A percentile compares a stretch with the other conserved stretches of the same genome.
Evolutionary conservation across 2,888 invertebrate species (phyloP).

Genomic region (Lomographa bimaculata): DNA sequence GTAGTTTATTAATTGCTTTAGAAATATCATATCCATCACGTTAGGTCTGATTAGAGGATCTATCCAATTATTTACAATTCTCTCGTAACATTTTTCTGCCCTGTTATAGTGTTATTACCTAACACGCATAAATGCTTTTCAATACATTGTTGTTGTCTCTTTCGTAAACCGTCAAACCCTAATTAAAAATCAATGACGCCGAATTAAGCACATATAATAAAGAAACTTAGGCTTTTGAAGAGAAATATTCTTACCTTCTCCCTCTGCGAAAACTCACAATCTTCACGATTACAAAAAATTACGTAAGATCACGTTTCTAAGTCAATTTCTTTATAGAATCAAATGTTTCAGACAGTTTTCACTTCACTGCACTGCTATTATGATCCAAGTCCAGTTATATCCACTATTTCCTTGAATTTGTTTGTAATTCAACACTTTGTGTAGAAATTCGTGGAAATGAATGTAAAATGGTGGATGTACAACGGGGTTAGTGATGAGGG

Average conservation of each 20-base stretch:
- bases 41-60: no score
- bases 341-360: slow-evolving; percentile 30
- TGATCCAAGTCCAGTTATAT: neutral
- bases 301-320: slow-evolving; percentile 43
- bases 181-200: slow-evolving; percentile 26
- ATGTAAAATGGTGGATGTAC: slow-evolving; percentile 72
- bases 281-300: slow-evolving; percentile 42
- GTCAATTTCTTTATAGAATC: slow-evolving; percentile 26
- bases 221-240: no score
- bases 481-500: slow-evolving; percentile 49
- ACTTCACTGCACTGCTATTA: slow-evolving; percentile 36
- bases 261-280: slow-evolving; percentile 40
- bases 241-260: slow-evolving; percentile 33
- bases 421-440: slow-evolving; percentile 21
- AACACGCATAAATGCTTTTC: no score
- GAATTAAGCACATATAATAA: no score
- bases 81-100: no score
- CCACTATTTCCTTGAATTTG: slow-evolving; percentile 18
- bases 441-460: slow-evolving; percentile 39
- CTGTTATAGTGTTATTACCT: no score
- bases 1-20: no score
- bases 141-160: no score
- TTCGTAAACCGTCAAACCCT: slow-evolving; percentile 4
- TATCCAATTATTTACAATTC: no score
- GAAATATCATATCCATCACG: no score